Base-by-base conservation (phyloP, 2,113 vertebrate genomes). In the Hippocampus mohnikei region DNA sequence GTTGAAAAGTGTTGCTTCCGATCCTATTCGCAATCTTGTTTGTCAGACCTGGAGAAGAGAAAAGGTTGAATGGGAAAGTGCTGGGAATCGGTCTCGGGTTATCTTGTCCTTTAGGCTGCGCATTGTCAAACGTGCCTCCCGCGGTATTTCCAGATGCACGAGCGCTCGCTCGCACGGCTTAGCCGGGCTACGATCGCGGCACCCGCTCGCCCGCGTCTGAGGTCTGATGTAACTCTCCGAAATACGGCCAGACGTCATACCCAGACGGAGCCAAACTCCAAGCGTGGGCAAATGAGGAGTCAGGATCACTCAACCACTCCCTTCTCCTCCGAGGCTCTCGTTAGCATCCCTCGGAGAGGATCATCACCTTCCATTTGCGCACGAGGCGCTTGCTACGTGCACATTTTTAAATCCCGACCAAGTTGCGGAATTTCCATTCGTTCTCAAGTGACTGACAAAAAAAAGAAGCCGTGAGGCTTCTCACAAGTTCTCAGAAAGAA, bases 251-350 rank as follows among this genome's bases (percentile, higher is more conserved):
- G 69, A 64, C 70, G 40, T 13, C 12, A 2, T 23, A 8, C 46
- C 53, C n/a, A 33, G 23, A 75, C 40, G 48, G 5, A 44, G 62
- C 55, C 70, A 59, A 66, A 52, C 15, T 55, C 27, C 55, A 70
- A 72, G n/a, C 42, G 37, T 64, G 29, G 25, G 63, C 66, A 52
- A 63, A 71, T 66, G 29, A 48, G 70, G 70, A 52, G 68, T 66
- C 71, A 46, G 37, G 67, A 67, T 8, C 18, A 50, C 48, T 77
- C 55, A 46, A 52, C 66, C 41, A 48, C 41, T 1, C 66, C 42
- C 66, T 63, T 41, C 12, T 65, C 12, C 73, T 70, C 58, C 11
- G 40, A 74, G 66, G 58, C 23, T 59, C 67, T 67, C 37, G 37
- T 78, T 72, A 12, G 63, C 37, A 13, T 16, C 25, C 73, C 62